Base-by-base conservation (phyloP, 2,113 vertebrate genomes). In the Lepus americanus region DNA sequence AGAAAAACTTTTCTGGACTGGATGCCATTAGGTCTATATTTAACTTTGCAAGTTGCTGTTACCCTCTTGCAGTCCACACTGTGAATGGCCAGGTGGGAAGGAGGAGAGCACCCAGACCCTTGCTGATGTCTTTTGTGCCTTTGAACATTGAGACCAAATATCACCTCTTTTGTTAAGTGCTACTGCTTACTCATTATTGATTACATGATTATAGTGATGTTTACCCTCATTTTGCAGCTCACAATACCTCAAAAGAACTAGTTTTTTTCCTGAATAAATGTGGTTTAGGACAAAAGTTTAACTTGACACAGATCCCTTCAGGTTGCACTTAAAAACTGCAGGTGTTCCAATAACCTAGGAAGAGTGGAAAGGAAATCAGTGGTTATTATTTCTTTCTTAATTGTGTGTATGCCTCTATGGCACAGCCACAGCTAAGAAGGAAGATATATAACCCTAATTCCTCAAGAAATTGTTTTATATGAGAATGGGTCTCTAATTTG, bases 191-290 rank as follows among this genome's bases (percentile, higher is more conserved):
- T 27, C 1, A n/a, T 66, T 93, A 39, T 72, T 77, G 27, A 79
- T 49, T 84, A 77, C 66, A 76, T 89, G 44, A 80, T 16, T 76
- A 61, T 0, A 63, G 22, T 92, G 23, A 55, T 76, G 23, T 44
- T 84, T 77, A 67, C 33, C 12, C 16, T 77, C 63, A 81, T 82
- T 81, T 78, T 76, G 3, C 1, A 94, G 73, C 67, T 66, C 31
- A 39, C 25, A 72, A 10, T 16, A 82, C 9, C 29, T 13, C 79
- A 73, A 89, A 22, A 90, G 8, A 49, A 69, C 81, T 72, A 23
- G 87, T 97, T 96, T 89, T 89, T 96, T 94, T 86, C 67, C 53
- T 59, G 33, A 76, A 64, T 74, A 78, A 96, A 84, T 90, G 25
- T 91, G 51, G 39, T 61, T 5, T 73, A 77, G 31, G 53, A n/a